Base-by-base conservation (phyloP, 2,113 vertebrate species). In the Cygnus atratus region DNA sequence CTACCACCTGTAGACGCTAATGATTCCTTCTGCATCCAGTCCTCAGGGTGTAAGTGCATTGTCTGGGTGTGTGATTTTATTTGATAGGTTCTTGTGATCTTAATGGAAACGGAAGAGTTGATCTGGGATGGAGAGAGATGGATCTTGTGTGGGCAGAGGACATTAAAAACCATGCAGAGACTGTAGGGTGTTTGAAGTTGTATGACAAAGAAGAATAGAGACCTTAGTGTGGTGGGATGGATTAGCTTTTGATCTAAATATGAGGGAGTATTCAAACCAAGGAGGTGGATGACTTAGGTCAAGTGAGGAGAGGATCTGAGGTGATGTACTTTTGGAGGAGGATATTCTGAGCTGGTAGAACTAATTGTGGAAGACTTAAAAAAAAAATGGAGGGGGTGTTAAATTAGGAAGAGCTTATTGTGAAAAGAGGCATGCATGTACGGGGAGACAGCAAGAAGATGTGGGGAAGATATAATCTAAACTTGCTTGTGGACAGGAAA, bases 321-420 rank as follows among this genome's bases (percentile, higher is more conserved):
- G 25, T 81, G 28, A 63, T 59, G 28, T 84, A 0, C 19, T 59
- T 74, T 43, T 73, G 43, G 10, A 75, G 5, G 17, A 17, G 57
- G 5, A 31, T 48, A 29, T 55, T 84, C 48, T 54, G 37, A 79
- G 21, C 15, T 75, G 13, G 12, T 48, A 37, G 72, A 62, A 81
- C 3, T 50, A 48, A 48, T 48, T 48, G 46, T 22, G 20, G 46
- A 48, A 21, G 46, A 48, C 46, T 48, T 48, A 48, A 48, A 20
- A 48, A 48, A n/a, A 37, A 57, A 22, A 48, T n/a, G 20, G n/a
- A 16, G 1, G 0, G n/a, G 2, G 0, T 2, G 65, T 87, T 83
- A 4, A 62, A 31, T 66, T 19, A 55, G 20, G 33, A 68, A 26
- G 33, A 81, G 22, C 31, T 76, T 12, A n/a, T 44, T 62, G 22